Evolutionary conservation across 2,113 vertebrate genomes (phyloP), one percentile per base, ranked within the genome.

Genomic region (Campylomormyrus tamandua): DNA sequence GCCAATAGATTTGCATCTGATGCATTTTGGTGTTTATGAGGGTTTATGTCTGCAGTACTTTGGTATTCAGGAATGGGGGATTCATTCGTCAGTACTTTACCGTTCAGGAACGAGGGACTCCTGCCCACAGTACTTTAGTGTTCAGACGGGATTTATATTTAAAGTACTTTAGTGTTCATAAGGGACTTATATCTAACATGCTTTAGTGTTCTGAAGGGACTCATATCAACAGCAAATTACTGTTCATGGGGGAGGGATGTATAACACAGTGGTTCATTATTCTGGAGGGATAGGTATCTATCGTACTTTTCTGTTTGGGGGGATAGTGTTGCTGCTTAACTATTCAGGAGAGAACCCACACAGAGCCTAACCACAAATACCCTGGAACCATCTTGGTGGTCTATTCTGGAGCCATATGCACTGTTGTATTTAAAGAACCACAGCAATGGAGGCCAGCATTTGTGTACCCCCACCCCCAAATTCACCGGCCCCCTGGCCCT

Each of bases 391-490:
- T 48, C n/a, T 52, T 52, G 48, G 48, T 52, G 46, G 46, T 52
- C 85, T 35, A 52, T 87, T 52, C 48, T 49, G n/a, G 27, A 87
- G 27, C 85, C 46, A 49, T 52, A 87, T 87, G 49, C 13, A 46
- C 85, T 50, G 85, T 50, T 27, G 48, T 31, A 46, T 52, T 49
- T 52, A 50, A 52, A 15, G 24, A 46, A 87, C n/a, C 45, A 17
- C 85, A 87, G 85, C n/a, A 17, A 52, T n/a, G 21, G 48, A 87
- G 49, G 85, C 46, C 83, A 52, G n/a, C 49, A 52, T 87, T 87
- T 48, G 49, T n/a, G 49, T 87, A 35, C 13, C 46, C 39, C 19
- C 35, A n/a, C 39, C n/a, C 17, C 48, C 83, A 3, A 27, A 48
- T 27, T 27, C 85, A 31, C 13, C 2, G 19, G 24, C 11, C 49